A percentile compares a stretch with the other conserved stretches of the same genome.
Evolutionary conservation across 2,113 vertebrate genomes (phyloP).

Genomic region (Tympanuchus pallidicinctus): DNA sequence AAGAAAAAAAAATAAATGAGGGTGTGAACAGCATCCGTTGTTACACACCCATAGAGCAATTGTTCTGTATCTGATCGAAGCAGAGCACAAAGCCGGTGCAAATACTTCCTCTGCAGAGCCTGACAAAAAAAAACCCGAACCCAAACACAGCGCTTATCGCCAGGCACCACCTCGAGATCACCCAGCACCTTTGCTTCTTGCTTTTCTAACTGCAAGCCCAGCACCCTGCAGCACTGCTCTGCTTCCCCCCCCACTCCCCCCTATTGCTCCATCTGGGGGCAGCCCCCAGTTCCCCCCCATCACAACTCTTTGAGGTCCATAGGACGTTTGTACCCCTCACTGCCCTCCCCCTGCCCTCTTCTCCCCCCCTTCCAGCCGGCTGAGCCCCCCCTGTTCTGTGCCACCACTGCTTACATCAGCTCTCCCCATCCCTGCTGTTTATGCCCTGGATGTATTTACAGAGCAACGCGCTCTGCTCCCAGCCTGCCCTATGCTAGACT

Average conservation of each 20-base stretch:
- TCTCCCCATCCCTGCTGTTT: constrained; percentile 26
- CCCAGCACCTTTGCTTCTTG: not conserved
- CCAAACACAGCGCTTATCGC: constrained; percentile 58
- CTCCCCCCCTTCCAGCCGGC: too few relatives aligned
- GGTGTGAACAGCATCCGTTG: constrained; percentile 73
- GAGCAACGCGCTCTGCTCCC: not conserved
- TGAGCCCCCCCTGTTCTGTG: not conserved
- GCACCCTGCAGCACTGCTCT: too few relatives aligned
- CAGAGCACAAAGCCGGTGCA: constrained; percentile 25
- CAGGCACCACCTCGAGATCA: not conserved
- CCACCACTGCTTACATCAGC: constrained; percentile 15
- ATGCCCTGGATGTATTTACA: constrained; percentile 53
- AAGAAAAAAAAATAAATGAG: not conserved
- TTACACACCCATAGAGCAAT: constrained; percentile 50
- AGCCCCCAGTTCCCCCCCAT: too few relatives aligned
- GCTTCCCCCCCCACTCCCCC: too few relatives aligned
- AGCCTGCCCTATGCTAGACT: constrained; percentile 50
- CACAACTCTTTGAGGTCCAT: not conserved
- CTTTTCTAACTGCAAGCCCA: not conserved
- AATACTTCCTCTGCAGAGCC: constrained; percentile 58
- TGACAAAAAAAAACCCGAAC: constrained; percentile 1
- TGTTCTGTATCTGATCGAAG: constrained; percentile 52
- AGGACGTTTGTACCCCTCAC: not conserved
- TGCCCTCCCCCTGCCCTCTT: not conserved
- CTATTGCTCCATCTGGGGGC: too few relatives aligned